Base-by-base conservation (phyloP, 2,113 vertebrate species). In the Poecilia latipinna region DNA sequence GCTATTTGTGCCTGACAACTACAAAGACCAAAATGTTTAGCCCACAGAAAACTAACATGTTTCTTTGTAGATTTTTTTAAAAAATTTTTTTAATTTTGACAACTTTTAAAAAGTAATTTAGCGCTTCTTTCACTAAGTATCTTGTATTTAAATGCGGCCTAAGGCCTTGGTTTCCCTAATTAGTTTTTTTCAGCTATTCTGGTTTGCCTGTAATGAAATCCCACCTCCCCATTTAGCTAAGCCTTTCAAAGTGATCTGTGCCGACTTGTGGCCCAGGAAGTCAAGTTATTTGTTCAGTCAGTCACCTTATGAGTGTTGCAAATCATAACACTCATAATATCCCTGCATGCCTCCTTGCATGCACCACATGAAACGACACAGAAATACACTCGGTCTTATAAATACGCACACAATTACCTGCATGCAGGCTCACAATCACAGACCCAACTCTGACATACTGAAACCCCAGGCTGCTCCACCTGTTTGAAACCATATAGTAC, bases 1-100 rank as follows among this genome's bases (percentile, higher is more conserved):
- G 78, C 86, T 90, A 86, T 90, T 88, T 91, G 80, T 80, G 82
- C 86, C 68, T 60, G 63, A 73, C 77, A 69, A 82, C 72, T 89
- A 54, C 85, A 57, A 87, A 63, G 70, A 80, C 60, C 12, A 22
- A 79, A 81, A 77, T 60, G 1, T 51, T 54, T 17, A 83, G 85
- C 82, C 87, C 60, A 60, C 51, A 39, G 28, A 72, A 61, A 84
- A 73, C 68, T 51, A 68, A 77, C 39, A 61, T 75, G 61, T 57
- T 13, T 15, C 31, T 60, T 77, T 29, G 70, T 74, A 67, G 72
- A 81, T 80, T 74, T 26, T 70, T 75, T 75, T 24, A 39, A 26
- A 26, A 26, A 28, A 1, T 28, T 70, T 72, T 75, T 24, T 44
- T 15, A 15, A 65, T 37, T 37, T 37, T 12, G 35, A 12, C 10